Conservation (phyloP, 2,888 invertebrate species). For the Zaprionus bogoriensis region DNA sequence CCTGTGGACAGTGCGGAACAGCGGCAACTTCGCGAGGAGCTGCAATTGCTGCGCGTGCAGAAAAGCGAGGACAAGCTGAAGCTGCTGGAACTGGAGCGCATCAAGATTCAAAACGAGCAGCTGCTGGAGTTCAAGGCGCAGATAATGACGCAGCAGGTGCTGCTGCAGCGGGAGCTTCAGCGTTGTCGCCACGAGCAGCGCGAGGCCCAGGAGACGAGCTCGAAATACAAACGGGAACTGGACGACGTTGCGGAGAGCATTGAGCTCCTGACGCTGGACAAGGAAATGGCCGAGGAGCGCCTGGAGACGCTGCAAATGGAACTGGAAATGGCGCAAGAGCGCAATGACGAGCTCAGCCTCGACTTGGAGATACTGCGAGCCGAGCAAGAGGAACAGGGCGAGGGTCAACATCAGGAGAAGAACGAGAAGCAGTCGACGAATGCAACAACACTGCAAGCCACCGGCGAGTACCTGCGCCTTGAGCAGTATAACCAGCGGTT, state of each 20-base stretch:
- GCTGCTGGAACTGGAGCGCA: slow-evolving; percentile 94
- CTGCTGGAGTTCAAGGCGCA: slow-evolving; percentile 95
- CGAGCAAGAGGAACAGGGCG: slow-evolving; percentile 86
- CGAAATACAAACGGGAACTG: slow-evolving; percentile 94
- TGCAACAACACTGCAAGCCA: slow-evolving; percentile 79
- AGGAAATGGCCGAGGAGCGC: slow-evolving; percentile 99
- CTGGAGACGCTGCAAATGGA: slow-evolving; percentile 92
- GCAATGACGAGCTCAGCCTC: slow-evolving; percentile 93
- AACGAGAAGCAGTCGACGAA: slow-evolving; percentile 50
- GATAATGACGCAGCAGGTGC: slow-evolving; percentile 94
- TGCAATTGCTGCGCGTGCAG: slow-evolving; percentile 93
- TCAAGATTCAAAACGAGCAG: slow-evolving; percentile 94
- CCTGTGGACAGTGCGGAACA: slow-evolving; percentile 52
- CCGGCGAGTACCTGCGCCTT: slow-evolving; percentile 88
- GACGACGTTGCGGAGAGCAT: slow-evolving; percentile 95
- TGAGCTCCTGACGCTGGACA: slow-evolving; percentile 98
- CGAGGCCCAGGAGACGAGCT: slow-evolving; percentile 92
- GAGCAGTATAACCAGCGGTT: slow-evolving; percentile 97
- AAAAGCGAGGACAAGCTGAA: slow-evolving; percentile 95
- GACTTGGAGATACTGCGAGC: slow-evolving; percentile 92
- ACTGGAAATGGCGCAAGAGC: slow-evolving; percentile 93
- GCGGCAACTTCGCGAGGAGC: slow-evolving; percentile 86
- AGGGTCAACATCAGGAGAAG: slow-evolving; percentile 41
- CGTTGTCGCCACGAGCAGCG: slow-evolving; percentile 92
- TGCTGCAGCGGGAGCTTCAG: slow-evolving; percentile 93